These are phyloP conservation scores for Palythoa grandis DNA, from an alignment of 92 coral and sea anemone genomes.

Conservation along the genomic window DNA sequence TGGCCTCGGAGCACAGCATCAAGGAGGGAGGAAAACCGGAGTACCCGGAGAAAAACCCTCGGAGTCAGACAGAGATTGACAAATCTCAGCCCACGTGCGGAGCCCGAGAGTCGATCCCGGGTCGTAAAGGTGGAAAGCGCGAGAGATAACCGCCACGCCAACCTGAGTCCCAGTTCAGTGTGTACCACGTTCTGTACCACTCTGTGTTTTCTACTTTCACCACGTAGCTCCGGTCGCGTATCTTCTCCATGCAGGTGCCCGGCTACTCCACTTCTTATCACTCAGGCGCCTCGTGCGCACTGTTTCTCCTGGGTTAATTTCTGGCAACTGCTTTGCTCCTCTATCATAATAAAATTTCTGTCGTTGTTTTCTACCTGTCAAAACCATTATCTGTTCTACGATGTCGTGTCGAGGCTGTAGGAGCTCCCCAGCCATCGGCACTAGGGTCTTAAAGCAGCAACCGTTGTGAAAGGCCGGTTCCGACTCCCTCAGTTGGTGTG, in stretches of 20 bases:
- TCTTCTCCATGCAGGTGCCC: not conserved
- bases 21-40: too few species aligned
- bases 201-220: not conserved
- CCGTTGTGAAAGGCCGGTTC: conserved; percentile 50
- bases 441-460: conserved; percentile 37
- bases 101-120: too few species aligned
- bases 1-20: too few species aligned
- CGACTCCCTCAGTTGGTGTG: conserved; percentile 43
- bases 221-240: not conserved
- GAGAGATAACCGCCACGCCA: too few species aligned
- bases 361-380: conserved; percentile 39
- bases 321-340: not conserved
- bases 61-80: too few species aligned
- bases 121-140: too few species aligned
- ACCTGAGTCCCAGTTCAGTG: not conserved
- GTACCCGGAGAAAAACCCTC: too few species aligned
- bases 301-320: not conserved
- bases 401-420: conserved; percentile 36
- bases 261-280: conserved; percentile 1
- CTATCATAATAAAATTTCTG: conserved; percentile 43
- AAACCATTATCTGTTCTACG: conserved; percentile 33
- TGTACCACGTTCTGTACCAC: not conserved
- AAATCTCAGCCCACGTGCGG: too few species aligned
- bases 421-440: conserved; percentile 49
- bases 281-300: not conserved